Evolutionary conservation across 2,797 vertebrate genomes (phyloP), one percentile per base, ranked within the genome.

Genomic region (Syndactyla subalaris): DNA sequence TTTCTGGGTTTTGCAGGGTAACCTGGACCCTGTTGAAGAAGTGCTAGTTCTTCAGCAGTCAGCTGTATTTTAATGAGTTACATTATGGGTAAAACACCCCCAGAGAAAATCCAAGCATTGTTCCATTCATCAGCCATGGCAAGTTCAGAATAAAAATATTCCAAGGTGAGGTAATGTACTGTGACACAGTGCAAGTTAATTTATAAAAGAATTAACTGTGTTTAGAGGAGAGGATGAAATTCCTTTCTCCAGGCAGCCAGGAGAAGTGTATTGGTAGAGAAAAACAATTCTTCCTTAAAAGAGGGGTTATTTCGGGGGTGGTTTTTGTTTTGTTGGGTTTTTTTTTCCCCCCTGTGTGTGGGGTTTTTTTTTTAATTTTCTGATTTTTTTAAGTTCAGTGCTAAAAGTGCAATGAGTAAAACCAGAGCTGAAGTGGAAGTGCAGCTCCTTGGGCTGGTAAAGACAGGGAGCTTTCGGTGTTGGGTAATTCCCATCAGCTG

Each of bases 201-300:
- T 97, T 93, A 94, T 96, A 83, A 95, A 78, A 76, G 94, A 96
- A 96, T 95, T 96, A 96, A 88, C 88, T 88, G 66, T 80, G 54
- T 90, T 94, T 93, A 76, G 80, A 93, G 67, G 49, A 80, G 70
- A 85, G 59, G 70, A 73, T 54, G 71, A 63, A 95, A 73, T 18
- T 26, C 43, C 34, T 66, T 91, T 79, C 71, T 83, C 23, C 41
- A 51, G 63, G 24, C 62, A 66, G 55, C 10, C 16, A 13, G 29
- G 3, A 5, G 29, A 86, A 84, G 77, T 0, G 1, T 5, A 17
- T 14, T 48, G 55, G 14, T n/a, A 41, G 72, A 26, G 61, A 87
- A 75, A 14, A 24, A 1, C 30, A 21, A 16, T 75, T 72, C 27
- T 41, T n/a, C 32, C 38, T 74, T 71, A 61, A 67, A 41, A 34